These are phyloP conservation scores for Drosophila flavopinicola DNA, from an alignment of 2,888 invertebrate genomes.

Conservation along the genomic window DNA sequence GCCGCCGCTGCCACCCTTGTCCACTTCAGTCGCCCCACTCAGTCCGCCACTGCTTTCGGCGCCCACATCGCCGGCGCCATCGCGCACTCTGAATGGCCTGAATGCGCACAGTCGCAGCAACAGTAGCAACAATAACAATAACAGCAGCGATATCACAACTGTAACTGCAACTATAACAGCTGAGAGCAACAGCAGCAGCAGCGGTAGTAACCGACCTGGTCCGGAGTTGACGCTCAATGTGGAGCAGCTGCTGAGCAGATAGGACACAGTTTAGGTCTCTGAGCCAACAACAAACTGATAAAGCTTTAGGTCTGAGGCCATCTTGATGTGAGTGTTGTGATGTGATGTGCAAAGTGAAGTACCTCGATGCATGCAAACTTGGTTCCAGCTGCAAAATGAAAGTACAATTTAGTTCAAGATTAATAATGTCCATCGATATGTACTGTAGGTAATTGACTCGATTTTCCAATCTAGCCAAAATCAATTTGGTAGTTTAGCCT, in stretches of 20 bases:
- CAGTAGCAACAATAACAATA: conserved; percentile 35
- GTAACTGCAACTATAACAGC: no score
- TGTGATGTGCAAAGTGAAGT: conserved; percentile 70
- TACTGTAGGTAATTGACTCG: conserved; percentile 6
- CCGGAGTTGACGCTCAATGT: conserved; percentile 82
- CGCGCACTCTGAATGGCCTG: conserved; percentile 72
- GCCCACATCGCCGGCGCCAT: conserved; percentile 79
- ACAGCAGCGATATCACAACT: conserved; percentile 35
- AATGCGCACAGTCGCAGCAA: conserved; percentile 44
- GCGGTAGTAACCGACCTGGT: conserved; percentile 40
- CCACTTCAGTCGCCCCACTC: conserved; percentile 18
- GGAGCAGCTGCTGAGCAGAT: conserved; percentile 82
- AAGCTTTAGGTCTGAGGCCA: conserved; percentile 56
- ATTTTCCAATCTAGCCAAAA: conserved; percentile 16
- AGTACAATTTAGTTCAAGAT: conserved; percentile 75
- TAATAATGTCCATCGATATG: conserved; percentile 30
- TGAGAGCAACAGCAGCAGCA: conserved; percentile 16
- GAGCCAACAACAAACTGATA: conserved; percentile 24
- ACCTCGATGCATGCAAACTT: conserved; percentile 68
- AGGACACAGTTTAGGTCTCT: conserved; percentile 82
- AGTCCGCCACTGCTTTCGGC: conserved; percentile 73
- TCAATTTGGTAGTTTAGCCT: conserved; percentile 23
- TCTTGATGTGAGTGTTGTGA: conserved; percentile 39
- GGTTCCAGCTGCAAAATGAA: conserved; percentile 72
- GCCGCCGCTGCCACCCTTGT: conserved; percentile 52